These are phyloP conservation scores for Nesospiza acunhae DNA, from an alignment of 2,113 vertebrate genomes.

Conservation along the genomic window DNA sequence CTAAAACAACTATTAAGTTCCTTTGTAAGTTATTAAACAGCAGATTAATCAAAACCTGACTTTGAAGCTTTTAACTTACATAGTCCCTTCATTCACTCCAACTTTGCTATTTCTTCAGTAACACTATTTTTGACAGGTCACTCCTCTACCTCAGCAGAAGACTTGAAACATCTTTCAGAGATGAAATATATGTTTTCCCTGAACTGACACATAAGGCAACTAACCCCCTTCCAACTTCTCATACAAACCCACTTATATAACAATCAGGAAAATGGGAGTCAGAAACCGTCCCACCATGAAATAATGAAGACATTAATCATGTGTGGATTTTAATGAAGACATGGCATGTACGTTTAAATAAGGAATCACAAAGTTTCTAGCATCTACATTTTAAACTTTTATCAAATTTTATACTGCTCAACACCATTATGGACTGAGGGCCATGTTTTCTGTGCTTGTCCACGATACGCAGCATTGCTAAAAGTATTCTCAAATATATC, in stretches of 20 bases:
- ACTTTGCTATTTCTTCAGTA: neutral
- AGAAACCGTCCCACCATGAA: rapidly evolving
- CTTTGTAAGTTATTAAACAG: neutral
- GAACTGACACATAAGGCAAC: neutral
- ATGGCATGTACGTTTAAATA: neutral
- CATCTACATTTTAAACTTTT: neutral
- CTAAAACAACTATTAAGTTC: neutral
- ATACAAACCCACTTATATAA: neutral
- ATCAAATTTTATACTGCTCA: neutral
- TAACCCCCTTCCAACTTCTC: neutral
- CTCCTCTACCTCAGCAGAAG: neutral
- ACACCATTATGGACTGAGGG: too few relatives aligned
- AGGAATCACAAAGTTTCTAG: neutral
- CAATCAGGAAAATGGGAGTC: neutral
- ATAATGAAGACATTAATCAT: neutral
- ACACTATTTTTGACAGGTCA: neutral
- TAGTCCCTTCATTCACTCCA: neutral
- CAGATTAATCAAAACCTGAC: neutral
- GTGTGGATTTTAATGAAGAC: neutral
- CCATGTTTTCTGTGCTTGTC: neutral
- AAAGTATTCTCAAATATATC: neutral
- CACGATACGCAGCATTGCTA: neutral
- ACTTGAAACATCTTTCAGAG: neutral
- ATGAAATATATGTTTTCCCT: neutral
- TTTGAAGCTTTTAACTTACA: neutral